Evolutionary conservation across 2,113 vertebrate species (phyloP).

Genomic region (Ictidomys tridecemlineatus): DNA sequence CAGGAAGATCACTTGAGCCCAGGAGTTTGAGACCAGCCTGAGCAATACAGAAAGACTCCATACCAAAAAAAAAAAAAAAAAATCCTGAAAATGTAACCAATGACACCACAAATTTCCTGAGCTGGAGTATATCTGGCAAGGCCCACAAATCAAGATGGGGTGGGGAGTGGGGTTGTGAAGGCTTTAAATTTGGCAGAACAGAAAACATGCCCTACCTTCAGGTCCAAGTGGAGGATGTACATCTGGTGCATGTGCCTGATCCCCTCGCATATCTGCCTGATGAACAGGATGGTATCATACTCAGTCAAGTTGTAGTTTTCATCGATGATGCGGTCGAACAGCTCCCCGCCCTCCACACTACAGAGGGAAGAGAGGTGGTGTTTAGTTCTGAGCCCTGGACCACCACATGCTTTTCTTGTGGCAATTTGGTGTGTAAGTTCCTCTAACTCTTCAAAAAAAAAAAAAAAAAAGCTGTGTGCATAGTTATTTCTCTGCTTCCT

Average conservation of each 20-base stretch:
- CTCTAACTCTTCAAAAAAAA: neutral
- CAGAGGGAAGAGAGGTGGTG: conserved; percentile 45
- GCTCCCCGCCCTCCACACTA: conserved; percentile 97
- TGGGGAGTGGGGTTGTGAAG: accelerated
- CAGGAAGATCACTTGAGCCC: neutral
- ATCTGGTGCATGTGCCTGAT: conserved; percentile 98
- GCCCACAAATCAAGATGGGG: accelerated
- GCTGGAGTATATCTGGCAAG: neutral
- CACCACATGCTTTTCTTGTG: neutral
- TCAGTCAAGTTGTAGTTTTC: conserved; percentile 96
- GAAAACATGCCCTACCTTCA: conserved; percentile 91
- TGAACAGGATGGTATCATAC: conserved; percentile 95
- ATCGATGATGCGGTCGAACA: conserved; percentile 98
- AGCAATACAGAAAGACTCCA: neutral
- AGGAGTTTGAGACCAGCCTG: neutral
- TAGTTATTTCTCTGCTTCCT: neutral
- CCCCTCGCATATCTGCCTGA: conserved; percentile 96
- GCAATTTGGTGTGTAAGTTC: accelerated
- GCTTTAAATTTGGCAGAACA: accelerated
- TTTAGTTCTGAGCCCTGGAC: neutral
- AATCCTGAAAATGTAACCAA: neutral
- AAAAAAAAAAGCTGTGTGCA: neutral
- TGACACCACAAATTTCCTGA: neutral
- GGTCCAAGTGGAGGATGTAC: conserved; percentile 98
- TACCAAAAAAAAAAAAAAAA: neutral